These are phyloP conservation scores for Engraulis encrasicolus DNA, from an alignment of 2,113 vertebrate genomes.

Conservation along the genomic window DNA sequence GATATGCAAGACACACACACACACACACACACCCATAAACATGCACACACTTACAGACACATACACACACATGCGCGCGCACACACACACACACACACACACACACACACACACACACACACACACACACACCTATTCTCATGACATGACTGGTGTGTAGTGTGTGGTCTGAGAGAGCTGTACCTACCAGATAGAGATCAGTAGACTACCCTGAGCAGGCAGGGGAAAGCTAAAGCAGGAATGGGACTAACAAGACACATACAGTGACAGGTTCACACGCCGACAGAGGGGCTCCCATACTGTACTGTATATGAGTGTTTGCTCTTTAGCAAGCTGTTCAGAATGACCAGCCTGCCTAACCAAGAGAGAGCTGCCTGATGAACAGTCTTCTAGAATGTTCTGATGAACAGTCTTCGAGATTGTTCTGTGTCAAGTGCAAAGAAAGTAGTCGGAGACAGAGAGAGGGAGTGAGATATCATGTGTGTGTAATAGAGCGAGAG, in stretches of 20 bases:
- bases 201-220: not conserved
- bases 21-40: too few relatives aligned
- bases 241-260: not conserved
- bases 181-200: not conserved
- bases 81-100: too few relatives aligned
- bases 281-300: not conserved
- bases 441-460: not conserved
- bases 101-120: too few relatives aligned
- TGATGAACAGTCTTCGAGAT: too few relatives aligned
- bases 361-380: not conserved
- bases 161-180: not conserved
- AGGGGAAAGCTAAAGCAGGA: not conserved
- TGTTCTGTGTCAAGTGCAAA: conserved; percentile 29
- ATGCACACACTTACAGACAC: not conserved
- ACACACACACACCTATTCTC: not conserved
- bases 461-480: conserved; percentile 13
- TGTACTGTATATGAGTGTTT: not conserved
- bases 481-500: conserved; percentile 33
- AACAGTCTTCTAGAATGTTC: conserved; percentile 18
- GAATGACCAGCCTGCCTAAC: not conserved
- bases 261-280: not conserved
- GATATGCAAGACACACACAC: too few relatives aligned
- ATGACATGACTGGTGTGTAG: not conserved
- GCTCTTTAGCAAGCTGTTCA: not conserved
- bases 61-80: too few relatives aligned